Evolutionary conservation across 2,113 vertebrate species (phyloP).

Genomic region (Silurus asotus): DNA sequence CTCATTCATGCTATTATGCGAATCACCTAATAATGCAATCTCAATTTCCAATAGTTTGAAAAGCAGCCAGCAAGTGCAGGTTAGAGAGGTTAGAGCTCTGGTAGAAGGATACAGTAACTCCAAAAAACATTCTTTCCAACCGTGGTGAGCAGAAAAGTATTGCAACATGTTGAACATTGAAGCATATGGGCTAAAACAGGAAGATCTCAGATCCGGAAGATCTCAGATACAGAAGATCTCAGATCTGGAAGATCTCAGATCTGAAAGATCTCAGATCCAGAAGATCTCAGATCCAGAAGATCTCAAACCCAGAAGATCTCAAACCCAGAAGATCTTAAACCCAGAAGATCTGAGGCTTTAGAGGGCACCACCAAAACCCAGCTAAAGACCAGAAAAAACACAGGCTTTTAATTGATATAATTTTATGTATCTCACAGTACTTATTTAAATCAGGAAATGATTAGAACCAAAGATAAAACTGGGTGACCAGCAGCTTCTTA

Average conservation of each 20-base stretch:
- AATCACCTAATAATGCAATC: background rate
- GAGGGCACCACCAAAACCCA: too few species aligned
- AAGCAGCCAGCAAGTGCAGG: background rate
- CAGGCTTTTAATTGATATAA: background rate
- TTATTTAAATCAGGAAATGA: background rate
- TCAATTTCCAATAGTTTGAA: background rate
- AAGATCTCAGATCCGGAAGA: too few species aligned
- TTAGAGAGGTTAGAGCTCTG: background rate
- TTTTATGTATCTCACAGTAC: background rate
- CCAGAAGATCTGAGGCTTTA: too few species aligned
- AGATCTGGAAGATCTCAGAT: too few species aligned
- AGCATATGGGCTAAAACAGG: background rate
- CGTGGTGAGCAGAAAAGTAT: background rate
- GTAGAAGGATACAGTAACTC: background rate
- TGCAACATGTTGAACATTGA: background rate
- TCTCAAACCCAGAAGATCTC: too few species aligned
- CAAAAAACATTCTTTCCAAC: background rate
- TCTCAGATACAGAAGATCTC: too few species aligned
- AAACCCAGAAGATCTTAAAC: too few species aligned
- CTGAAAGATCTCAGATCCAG: too few species aligned
- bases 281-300: too few species aligned
- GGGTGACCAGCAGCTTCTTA: background rate
- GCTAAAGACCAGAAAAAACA: too few species aligned
- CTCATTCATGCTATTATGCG: background rate
- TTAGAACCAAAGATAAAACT: background rate